phyloP scores from a whole-genome alignment of 2,797 vertebrate species.

The Euphonia xanthogaster region DNA sequence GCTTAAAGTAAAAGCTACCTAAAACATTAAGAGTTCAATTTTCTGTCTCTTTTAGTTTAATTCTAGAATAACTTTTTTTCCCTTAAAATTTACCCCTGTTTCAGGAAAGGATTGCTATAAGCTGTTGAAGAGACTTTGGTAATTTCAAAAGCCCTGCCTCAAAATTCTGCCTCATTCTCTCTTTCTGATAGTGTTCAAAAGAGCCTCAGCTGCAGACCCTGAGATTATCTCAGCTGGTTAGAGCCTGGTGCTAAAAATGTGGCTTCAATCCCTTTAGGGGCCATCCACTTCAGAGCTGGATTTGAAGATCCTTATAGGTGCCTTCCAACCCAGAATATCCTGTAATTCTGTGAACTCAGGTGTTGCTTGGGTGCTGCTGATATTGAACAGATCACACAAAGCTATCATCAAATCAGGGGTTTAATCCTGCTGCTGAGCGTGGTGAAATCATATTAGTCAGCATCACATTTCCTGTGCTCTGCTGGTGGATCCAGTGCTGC shows the following conservation, averaged over 20 bases:
- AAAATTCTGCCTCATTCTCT: not conserved
- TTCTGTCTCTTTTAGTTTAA: not conserved
- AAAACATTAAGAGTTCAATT: not conserved
- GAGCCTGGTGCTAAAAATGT: not conserved
- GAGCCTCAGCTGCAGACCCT: rapidly evolving
- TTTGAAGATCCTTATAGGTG: not conserved
- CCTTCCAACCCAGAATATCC: not conserved
- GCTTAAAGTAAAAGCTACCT: not conserved
- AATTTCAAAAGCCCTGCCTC: not conserved
- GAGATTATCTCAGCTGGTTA: not conserved
- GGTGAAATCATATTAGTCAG: not conserved
- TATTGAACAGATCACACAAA: not conserved
- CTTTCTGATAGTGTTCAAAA: not conserved
- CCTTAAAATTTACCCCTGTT: not conserved
- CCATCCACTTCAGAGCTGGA: not conserved
- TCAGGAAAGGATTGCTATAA: not conserved
- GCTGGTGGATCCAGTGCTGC: not conserved
- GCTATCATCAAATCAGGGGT: not conserved
- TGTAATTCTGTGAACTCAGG: not conserved
- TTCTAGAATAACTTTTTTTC: not conserved
- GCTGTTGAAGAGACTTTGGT: not conserved
- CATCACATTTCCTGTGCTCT: rapidly evolving
- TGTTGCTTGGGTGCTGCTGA: not conserved
- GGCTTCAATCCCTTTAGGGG: rapidly evolving
- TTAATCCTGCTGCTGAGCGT: not conserved